Evolutionary conservation across 1,140 invertebrate genomes (phyloP).

Genomic region (Rhyzopertha dominica): DNA sequence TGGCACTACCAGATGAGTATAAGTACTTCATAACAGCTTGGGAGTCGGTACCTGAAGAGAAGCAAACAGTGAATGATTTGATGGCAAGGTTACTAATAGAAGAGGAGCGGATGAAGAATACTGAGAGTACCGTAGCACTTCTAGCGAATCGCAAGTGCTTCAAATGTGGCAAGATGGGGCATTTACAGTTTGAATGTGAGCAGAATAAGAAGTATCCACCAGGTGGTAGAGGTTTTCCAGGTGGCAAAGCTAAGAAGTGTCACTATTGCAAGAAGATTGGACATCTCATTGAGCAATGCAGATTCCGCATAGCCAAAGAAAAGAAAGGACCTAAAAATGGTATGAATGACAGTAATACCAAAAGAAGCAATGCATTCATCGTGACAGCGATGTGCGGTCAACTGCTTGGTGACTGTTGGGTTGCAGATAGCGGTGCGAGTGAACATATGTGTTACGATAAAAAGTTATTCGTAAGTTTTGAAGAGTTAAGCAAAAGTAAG

Average conservation of each 20-base stretch:
- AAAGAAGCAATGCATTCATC: neutral
- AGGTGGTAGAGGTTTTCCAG: neutral
- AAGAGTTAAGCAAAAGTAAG: slow-evolving; percentile 1
- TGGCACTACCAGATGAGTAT: slow-evolving; percentile 30
- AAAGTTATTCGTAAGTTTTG: neutral
- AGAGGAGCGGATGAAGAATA: slow-evolving; percentile 20
- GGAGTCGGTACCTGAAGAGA: slow-evolving; percentile 22
- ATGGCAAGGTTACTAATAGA: slow-evolving; percentile 26
- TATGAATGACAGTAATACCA: neutral
- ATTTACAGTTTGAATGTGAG: neutral
- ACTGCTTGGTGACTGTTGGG: neutral
- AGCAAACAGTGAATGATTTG: slow-evolving; percentile 28
- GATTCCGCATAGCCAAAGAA: neutral
- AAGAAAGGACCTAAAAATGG: too few relatives aligned
- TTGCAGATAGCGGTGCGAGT: neutral
- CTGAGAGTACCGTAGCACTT: neutral
- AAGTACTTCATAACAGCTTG: slow-evolving; percentile 33
- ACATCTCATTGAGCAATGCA: neutral
- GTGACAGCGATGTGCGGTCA: neutral
- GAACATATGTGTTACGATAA: slow-evolving; percentile 5
- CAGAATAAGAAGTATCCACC: neutral
- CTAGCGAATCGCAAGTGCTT: too few relatives aligned
- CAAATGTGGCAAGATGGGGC: neutral
- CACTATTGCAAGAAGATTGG: neutral
- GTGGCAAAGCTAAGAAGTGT: slow-evolving; percentile 1